phyloP scores from a whole-genome alignment of 2,113 vertebrate species.

The Apeltes quadracus region DNA sequence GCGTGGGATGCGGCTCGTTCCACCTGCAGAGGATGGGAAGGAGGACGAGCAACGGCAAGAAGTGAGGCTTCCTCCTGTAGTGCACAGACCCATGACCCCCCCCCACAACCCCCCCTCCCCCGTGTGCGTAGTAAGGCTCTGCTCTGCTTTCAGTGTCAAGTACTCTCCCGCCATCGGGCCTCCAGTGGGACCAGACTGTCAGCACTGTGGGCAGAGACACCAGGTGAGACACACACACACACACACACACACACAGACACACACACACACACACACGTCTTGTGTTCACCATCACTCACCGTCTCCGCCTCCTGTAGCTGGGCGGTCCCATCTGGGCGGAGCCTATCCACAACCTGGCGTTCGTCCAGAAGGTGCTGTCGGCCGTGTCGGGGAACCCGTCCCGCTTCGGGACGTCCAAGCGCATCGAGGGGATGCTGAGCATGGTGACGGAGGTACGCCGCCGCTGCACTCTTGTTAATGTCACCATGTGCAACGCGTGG shows the following conservation, averaged over 20 bases:
- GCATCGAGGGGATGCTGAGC: conserved; percentile 90
- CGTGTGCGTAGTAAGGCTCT: conserved; percentile 5
- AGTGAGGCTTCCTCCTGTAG: conserved; percentile 67
- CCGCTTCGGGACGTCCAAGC: conserved; percentile 85
- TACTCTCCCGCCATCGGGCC: conserved; percentile 88
- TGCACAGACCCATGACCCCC: no score
- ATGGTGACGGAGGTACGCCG: conserved; percentile 86
- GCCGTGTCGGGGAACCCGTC: conserved; percentile 82
- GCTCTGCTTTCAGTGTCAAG: conserved; percentile 82
- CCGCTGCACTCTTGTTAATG: neutral
- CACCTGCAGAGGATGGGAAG: conserved; percentile 88
- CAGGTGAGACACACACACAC: conserved; percentile 75
- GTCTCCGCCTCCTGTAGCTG: conserved; percentile 71
- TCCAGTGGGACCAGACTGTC: conserved; percentile 82
- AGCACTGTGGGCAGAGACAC: conserved; percentile 89
- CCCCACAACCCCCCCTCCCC: no score
- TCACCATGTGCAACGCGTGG: no score
- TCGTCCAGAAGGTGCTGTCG: conserved; percentile 83
- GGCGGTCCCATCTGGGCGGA: conserved; percentile 92
- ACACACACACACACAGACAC: neutral
- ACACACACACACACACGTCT: neutral
- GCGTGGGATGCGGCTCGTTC: conserved; percentile 89
- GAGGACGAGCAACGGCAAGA: conserved; percentile 77
- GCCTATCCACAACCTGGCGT: conserved; percentile 84
- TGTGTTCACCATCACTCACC: neutral